A percentile compares a stretch with the other conserved stretches of the same genome.
Conservation (phyloP, 2,797 vertebrate species). For the Florisuga fusca region DNA sequence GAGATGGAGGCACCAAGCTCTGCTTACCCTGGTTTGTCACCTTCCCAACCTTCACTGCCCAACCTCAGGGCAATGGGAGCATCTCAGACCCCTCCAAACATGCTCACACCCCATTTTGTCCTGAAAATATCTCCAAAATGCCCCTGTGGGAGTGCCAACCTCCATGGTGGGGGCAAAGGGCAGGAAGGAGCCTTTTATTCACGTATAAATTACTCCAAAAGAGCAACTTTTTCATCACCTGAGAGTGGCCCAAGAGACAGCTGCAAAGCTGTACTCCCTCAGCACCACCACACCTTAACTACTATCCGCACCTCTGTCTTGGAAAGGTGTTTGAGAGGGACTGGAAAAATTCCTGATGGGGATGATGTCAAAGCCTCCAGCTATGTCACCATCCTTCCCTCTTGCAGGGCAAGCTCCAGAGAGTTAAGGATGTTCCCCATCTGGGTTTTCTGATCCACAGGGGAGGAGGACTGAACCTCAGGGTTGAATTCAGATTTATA, state of each 20-base stretch:
- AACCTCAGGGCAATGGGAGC: background rate
- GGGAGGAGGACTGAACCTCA: background rate
- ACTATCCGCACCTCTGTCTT: background rate
- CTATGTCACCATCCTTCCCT: background rate
- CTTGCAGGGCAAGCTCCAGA: background rate
- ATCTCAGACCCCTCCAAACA: background rate
- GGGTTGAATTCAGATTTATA: background rate
- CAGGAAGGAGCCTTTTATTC: background rate
- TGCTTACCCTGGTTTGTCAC: background rate
- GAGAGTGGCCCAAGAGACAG: rapidly evolving
- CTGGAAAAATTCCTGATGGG: background rate
- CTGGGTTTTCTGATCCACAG: background rate
- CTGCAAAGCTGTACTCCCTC: background rate
- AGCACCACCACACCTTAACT: rapidly evolving
- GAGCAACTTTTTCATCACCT: background rate
- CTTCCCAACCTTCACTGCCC: rapidly evolving
- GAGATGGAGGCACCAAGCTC: background rate
- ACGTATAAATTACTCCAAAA: background rate
- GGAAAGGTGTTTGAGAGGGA: background rate
- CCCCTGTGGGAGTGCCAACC: background rate
- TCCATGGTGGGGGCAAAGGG: rapidly evolving
- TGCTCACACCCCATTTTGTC: background rate
- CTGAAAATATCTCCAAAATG: background rate
- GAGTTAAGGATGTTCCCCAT: background rate
- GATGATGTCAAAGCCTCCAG: background rate